Evolutionary conservation across 2,888 invertebrate genomes (phyloP), one percentile per base, ranked within the genome.

Genomic region (Lepidocyrtoides sp.): DNA sequence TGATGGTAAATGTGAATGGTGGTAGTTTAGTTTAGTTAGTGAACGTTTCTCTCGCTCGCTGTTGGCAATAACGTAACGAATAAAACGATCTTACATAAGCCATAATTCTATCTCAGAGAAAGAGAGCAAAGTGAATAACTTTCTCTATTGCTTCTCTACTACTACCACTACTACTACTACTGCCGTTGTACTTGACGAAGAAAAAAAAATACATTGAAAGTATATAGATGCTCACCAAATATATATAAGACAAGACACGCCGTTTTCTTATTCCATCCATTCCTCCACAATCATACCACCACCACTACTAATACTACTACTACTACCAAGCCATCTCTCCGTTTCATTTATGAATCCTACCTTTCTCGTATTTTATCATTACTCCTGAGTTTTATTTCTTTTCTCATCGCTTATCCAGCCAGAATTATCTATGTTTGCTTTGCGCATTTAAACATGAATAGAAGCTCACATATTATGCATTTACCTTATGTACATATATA

Each of bases 311-410:
- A 20, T n/a, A n/a, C n/a, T n/a, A n/a, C n/a, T n/a, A n/a, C n/a
- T n/a, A n/a, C n/a, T n/a, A n/a, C n/a, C n/a, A n/a, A n/a, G n/a
- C 69, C 69, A 89, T 83, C 89, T 79, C 63, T 85, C 90, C 85
- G 77, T 85, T 90, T 85, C 90, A 91, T 85, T 79, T 85, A 91
- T 81, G 90, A 91, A 81, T 91, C 90, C 66, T 85, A 85, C 79
- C 79, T 91, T 91, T 81, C 85, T 91, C 90, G 85, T 91, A 91
- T 91, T 91, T 91, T 91, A 91, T 91, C 90, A 91, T 91, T 91
- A 91, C 84, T 85, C 44, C 81, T 85, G 85, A 91, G 90, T 85
- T 91, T 85, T 91, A 91, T 91, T 91, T 91, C 90, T 85, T 85
- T 85, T 69, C 69, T 32, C 81, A 85, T 91, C 85, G 54, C 90